A percentile compares a stretch with the other conserved stretches of the same genome.
Evolutionary conservation across 2,797 vertebrate species (phyloP).

Genomic region (Numenius phaeopus): DNA sequence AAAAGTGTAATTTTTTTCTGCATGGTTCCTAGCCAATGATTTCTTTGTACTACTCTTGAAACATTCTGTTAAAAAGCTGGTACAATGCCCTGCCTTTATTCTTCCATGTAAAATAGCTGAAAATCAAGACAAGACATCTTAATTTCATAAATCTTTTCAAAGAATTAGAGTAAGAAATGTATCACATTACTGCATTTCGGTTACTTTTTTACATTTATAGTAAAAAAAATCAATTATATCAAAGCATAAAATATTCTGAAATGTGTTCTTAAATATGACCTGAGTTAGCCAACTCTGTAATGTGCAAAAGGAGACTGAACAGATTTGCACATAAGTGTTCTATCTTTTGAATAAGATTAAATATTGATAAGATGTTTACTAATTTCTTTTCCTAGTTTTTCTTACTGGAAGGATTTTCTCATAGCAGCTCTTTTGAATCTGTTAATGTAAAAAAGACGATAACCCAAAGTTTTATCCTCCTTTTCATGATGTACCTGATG

Average conservation of each 20-base stretch:
- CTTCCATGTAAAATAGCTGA: not conserved
- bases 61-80: not conserved
- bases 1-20: not conserved
- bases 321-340: not conserved
- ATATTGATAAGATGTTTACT: not conserved
- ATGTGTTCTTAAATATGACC: not conserved
- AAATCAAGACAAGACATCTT: not conserved
- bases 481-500: not conserved
- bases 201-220: not conserved
- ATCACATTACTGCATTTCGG: not conserved
- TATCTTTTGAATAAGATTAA: not conserved
- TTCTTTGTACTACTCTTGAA: not conserved
- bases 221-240: not conserved
- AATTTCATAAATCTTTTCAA: not conserved
- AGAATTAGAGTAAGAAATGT: not conserved
- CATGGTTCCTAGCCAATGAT: not conserved
- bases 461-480: not conserved
- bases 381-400: not conserved
- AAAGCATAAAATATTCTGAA: not conserved
- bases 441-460: not conserved
- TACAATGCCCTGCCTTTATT: not conserved
- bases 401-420: not conserved
- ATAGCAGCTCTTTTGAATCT: not conserved
- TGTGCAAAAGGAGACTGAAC: not conserved
- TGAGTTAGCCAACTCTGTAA: not conserved